Evolutionary conservation across 2,797 vertebrate species (phyloP).

Genomic region (Siniperca scherzeri): DNA sequence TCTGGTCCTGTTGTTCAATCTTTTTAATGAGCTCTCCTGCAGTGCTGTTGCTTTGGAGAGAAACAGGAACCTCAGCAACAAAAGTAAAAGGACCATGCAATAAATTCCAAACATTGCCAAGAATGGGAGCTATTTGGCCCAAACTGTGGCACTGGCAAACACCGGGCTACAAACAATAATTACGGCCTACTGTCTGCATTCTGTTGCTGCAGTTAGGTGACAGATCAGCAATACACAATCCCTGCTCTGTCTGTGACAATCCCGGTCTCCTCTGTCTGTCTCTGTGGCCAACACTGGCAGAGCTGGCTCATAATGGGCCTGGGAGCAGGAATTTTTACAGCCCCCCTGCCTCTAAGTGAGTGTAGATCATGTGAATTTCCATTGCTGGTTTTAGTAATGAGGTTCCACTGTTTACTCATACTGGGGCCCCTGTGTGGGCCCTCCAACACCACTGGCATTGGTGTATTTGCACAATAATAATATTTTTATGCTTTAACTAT

Average conservation of each 20-base stretch:
- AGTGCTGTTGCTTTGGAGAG: slow-evolving; percentile 37
- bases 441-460: background rate
- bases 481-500: background rate
- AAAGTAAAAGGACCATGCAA: slow-evolving; percentile 45
- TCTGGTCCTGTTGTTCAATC: background rate
- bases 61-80: slow-evolving; percentile 50
- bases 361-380: slow-evolving; percentile 73
- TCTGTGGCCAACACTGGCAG: slow-evolving; percentile 63
- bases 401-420: slow-evolving; percentile 54
- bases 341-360: slow-evolving; percentile 61
- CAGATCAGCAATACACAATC: slow-evolving; percentile 84
- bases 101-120: slow-evolving; percentile 68
- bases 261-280: slow-evolving; percentile 66
- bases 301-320: slow-evolving; percentile 72
- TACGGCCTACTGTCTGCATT: slow-evolving; percentile 77
- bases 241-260: slow-evolving; percentile 80
- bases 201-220: slow-evolving; percentile 77
- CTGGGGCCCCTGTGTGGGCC: slow-evolving; percentile 9
- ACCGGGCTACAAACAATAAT: slow-evolving; percentile 69
- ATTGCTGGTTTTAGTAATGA: slow-evolving; percentile 31
- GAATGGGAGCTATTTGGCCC: slow-evolving; percentile 74
- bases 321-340: slow-evolving; percentile 75
- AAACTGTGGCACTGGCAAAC: slow-evolving; percentile 63
- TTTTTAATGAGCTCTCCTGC: slow-evolving; percentile 52
- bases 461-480: background rate